Base-by-base conservation (phyloP, 1,140 invertebrate genomes). In the Maniola jurtina region DNA sequence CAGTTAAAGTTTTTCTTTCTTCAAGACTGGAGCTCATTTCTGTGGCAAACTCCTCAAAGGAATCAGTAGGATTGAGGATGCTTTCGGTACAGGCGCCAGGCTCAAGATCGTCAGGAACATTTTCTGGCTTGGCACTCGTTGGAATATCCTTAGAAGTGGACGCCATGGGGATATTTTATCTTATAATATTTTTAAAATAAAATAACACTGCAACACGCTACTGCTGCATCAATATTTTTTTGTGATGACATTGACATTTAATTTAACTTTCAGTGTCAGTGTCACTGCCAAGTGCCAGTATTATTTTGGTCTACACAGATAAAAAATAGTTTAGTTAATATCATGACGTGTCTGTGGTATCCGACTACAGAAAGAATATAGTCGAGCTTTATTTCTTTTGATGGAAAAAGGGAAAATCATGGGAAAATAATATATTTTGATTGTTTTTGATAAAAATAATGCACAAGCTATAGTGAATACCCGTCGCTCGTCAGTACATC, bases 1-100 rank as follows among this genome's bases (percentile, higher is more conserved):
- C 81, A 75, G 73, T 82, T 68, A 83, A 79, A 71, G 75, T 88
- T 78, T 80, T 77, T 38, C 83, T 81, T 61, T 94, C 93, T 72
- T 93, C 89, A 60, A 94, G 91, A 77, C 92, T 93, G 11, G 91
- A 92, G 66, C 92, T 93, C 91, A 95, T 93, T 73, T 94, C 93
- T 62, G 93, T 92, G 47, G 94, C 93, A 72, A 94, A 93, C 69
- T 95, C 94, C 73, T 95, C 94, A 72, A 93, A 94, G 25, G 93
- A 93, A 76, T 95, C 94, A 7, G 93, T 94, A 8, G 94, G 93
- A 15, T 95, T 92, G 34, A 96, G 89, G 85, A 95, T 93, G 61
- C 93, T 94, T 76, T 95, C 94, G 10, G 73, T 75, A 62, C 86
- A 89, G 33, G 86, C 85, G 2, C 88, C 88, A 6, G 88, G 88